phyloP scores from a whole-genome alignment of 2,888 invertebrate genomes.

The Nebria salina region DNA sequence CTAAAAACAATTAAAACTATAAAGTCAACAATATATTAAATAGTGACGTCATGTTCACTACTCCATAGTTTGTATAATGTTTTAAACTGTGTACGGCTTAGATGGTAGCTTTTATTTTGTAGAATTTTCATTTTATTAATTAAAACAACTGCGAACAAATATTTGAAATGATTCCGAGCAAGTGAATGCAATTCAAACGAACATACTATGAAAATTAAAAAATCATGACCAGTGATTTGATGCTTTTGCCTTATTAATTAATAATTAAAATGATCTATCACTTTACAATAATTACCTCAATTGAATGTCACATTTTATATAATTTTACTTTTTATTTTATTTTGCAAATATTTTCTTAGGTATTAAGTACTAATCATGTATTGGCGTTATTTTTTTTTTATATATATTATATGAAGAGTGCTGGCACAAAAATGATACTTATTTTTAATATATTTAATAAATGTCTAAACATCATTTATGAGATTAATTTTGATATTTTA shows the following conservation, averaged over 20 bases:
- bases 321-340: neutral
- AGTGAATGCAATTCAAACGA: neutral
- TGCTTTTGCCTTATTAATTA: neutral
- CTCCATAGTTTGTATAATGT: no score
- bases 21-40: no score
- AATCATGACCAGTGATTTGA: neutral
- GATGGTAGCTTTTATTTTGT: no score
- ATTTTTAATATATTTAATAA: conserved; percentile 1
- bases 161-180: neutral
- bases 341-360: neutral
- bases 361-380: neutral
- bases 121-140: neutral
- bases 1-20: no score
- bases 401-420: neutral
- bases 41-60: no score
- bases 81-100: no score
- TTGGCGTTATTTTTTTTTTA: neutral
- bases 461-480: neutral
- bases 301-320: neutral
- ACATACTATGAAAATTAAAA: neutral
- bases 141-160: neutral
- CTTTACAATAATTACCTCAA: conserved; percentile 1
- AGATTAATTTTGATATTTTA: neutral
- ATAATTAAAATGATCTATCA: neutral
- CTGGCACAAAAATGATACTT: neutral